These are phyloP conservation scores for Chalcis sispes DNA, from an alignment of 2,888 invertebrate species.

Conservation along the genomic window DNA sequence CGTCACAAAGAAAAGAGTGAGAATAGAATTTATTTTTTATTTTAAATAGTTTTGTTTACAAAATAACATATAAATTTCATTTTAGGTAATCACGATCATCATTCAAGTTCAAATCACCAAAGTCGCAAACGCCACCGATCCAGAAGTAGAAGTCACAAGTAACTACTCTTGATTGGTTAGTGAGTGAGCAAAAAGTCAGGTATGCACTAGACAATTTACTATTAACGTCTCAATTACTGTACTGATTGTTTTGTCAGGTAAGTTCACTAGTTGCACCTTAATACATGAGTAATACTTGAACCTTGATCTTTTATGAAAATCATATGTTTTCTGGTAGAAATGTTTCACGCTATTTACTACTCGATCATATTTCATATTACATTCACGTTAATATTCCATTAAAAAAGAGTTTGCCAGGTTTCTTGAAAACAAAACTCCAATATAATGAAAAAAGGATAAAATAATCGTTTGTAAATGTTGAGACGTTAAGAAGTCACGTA, in stretches of 20 bases:
- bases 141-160: constrained; percentile 76
- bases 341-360: constrained; percentile 25
- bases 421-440: constrained; percentile 23
- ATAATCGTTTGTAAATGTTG: constrained; percentile 55
- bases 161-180: constrained; percentile 77
- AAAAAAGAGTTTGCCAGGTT: constrained; percentile 37
- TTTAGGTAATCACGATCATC: constrained; percentile 72
- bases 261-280: constrained; percentile 74
- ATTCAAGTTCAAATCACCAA: constrained; percentile 70
- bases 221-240: constrained; percentile 75
- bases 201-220: constrained; percentile 74
- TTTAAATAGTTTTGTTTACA: constrained; percentile 16
- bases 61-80: constrained; percentile 11
- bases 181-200: constrained; percentile 75
- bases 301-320: constrained; percentile 58
- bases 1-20: constrained; percentile 73
- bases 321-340: constrained; percentile 21
- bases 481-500: constrained; percentile 58
- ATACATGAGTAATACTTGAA: constrained; percentile 65
- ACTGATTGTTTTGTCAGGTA: constrained; percentile 75
- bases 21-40: not conserved
- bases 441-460: constrained; percentile 48
- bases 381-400: constrained; percentile 19
- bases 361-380: constrained; percentile 24
- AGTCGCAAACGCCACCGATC: constrained; percentile 74